A percentile compares a stretch with the other conserved stretches of the same genome.
These are phyloP conservation scores for Pygocentrus nattereri DNA, from an alignment of 2,797 vertebrate species.

Conservation along the genomic window DNA sequence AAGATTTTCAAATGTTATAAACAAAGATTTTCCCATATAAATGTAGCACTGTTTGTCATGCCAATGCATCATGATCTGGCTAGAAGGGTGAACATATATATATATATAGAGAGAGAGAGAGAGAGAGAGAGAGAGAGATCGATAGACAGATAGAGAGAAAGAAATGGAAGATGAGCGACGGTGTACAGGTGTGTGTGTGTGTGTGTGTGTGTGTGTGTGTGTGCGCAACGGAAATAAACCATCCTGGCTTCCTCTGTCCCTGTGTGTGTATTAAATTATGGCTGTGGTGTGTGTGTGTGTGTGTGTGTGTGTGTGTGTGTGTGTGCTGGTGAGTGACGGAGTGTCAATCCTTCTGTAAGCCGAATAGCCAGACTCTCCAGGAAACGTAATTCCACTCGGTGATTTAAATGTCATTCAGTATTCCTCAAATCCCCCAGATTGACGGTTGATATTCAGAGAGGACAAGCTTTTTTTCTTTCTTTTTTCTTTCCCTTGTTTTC, in stretches of 20 bases:
- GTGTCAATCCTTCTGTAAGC: conserved; percentile 35
- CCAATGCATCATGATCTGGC: too few species aligned
- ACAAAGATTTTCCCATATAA: too few species aligned
- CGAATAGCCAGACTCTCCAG: conserved; percentile 16
- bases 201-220: not conserved
- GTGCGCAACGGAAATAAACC: not conserved
- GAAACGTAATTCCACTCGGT: conserved; percentile 50
- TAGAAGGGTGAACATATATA: too few species aligned
- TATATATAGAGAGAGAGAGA: too few species aligned
- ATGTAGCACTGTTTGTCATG: too few species aligned
- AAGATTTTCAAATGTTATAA: too few species aligned
- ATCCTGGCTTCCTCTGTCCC: not conserved
- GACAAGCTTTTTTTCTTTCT: not conserved
- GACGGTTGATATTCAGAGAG: conserved; percentile 66
- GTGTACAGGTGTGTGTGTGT: not conserved
- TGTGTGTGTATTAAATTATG: not conserved
- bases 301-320: not conserved
- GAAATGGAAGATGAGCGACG: not conserved
- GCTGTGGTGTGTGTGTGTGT: not conserved
- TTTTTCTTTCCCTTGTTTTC: conserved; percentile 34
- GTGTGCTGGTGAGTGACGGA: not conserved
- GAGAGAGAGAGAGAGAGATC: not conserved
- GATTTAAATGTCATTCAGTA: conserved; percentile 66
- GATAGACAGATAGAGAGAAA: conserved; percentile 18
- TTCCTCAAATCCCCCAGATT: conserved; percentile 50